Conservation (phyloP, 2,113 vertebrate species). For the Tangachromis dhanisi region DNA sequence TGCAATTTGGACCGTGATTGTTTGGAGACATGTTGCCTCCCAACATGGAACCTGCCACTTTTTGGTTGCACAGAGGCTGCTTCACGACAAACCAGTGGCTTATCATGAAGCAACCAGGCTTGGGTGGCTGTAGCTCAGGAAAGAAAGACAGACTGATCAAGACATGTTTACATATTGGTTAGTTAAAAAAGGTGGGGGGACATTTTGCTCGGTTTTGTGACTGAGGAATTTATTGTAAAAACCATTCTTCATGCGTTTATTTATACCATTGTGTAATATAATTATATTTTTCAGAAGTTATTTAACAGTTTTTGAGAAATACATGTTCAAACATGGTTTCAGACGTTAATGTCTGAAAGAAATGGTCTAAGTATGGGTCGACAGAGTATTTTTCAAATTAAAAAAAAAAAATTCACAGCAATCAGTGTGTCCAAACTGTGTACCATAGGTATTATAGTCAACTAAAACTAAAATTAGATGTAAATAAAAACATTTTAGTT, state of each 20-base stretch:
- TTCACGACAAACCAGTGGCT: neutral
- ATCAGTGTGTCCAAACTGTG: neutral
- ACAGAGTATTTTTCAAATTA: neutral
- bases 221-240: neutral
- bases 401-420: neutral
- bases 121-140: neutral
- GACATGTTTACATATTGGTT: neutral
- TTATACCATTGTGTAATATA: neutral
- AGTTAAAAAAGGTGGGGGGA: fast-evolving
- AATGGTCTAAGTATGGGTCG: neutral
- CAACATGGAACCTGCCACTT: neutral
- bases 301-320: neutral
- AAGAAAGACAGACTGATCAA: neutral
- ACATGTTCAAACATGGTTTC: neutral
- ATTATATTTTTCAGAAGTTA: neutral
- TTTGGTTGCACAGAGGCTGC: neutral
- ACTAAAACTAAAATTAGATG: fast-evolving
- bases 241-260: neutral
- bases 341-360: neutral
- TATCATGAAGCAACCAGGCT: fast-evolving
- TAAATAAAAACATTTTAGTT: neutral
- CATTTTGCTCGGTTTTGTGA: neutral
- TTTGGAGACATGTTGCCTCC: neutral
- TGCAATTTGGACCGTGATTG: neutral
- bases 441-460: neutral